Percentiles rank a stretch among this genome's conserved stretches.
Conservation (phyloP, 2,797 vertebrate species). For the Poecilia wingei region DNA sequence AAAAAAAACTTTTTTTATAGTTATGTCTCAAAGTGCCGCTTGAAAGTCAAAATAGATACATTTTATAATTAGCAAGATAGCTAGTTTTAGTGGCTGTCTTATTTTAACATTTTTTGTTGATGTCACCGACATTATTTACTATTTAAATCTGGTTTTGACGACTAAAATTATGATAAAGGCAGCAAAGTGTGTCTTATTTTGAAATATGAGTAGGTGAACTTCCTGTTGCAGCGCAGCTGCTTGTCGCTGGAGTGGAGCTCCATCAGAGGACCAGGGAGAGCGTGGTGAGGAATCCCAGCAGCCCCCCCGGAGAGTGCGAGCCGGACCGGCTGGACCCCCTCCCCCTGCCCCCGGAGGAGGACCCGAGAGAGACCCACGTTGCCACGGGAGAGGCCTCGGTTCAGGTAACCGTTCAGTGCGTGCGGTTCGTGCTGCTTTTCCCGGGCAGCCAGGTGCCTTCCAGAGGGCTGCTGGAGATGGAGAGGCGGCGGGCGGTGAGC, state of each 20-base stretch:
- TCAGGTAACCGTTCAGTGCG: slow-evolving; percentile 74
- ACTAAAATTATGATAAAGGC: background rate
- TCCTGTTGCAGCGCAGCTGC: slow-evolving; percentile 11
- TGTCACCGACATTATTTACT: background rate
- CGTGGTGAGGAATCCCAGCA: slow-evolving; percentile 71
- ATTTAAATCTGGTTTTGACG: background rate
- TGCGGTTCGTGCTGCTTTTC: slow-evolving; percentile 15
- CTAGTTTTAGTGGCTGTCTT: background rate
- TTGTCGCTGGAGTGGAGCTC: slow-evolving; percentile 64
- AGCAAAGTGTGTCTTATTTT: slow-evolving; percentile 32
- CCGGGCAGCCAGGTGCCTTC: slow-evolving; percentile 47
- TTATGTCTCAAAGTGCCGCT: background rate
- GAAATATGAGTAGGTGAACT: background rate
- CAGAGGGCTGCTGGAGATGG: slow-evolving; percentile 44
- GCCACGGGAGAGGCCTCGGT: slow-evolving; percentile 76
- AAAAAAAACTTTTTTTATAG: background rate
- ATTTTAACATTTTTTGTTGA: background rate
- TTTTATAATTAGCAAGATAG: too few species aligned
- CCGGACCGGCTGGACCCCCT: slow-evolving; percentile 71
- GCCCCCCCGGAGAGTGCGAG: slow-evolving; percentile 65
- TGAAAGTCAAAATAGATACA: background rate
- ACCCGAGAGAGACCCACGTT: slow-evolving; percentile 73
- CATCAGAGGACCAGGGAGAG: slow-evolving; percentile 65
- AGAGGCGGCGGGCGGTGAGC: slow-evolving; percentile 41
- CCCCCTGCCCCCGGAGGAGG: slow-evolving; percentile 65